Conservation (phyloP, 64 coral and sea anemone genomes). For the Orbicella faveolata region DNA sequence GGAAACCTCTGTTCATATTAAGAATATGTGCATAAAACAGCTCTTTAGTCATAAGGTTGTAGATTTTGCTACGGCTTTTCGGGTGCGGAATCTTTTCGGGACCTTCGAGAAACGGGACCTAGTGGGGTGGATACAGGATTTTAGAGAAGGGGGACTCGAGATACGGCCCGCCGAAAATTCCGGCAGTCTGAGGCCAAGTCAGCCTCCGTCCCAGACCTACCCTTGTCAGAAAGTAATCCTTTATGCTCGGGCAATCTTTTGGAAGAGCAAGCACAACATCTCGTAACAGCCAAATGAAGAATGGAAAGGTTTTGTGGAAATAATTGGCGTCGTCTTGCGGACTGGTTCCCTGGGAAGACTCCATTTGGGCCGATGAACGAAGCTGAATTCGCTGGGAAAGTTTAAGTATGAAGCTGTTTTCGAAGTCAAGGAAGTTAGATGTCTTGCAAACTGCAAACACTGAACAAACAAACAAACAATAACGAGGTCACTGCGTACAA, state of each 20-base stretch:
- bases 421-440: not conserved
- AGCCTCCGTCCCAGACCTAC: not conserved
- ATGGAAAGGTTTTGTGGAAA: slow-evolving; percentile 72
- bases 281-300: slow-evolving; percentile 78
- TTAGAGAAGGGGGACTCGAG: too few relatives aligned
- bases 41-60: too few relatives aligned
- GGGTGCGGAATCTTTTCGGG: too few relatives aligned
- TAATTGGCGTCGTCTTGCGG: slow-evolving; percentile 26
- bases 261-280: slow-evolving; percentile 73
- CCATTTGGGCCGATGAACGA: slow-evolving; percentile 21
- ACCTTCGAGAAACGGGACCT: too few relatives aligned
- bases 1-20: too few relatives aligned
- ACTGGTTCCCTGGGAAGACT: not conserved
- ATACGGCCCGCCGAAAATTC: too few relatives aligned
- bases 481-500: not conserved
- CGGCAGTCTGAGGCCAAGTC: too few relatives aligned
- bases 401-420: slow-evolving; percentile 69
- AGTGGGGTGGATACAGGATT: too few relatives aligned
- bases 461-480: not conserved
- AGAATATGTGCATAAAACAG: too few relatives aligned
- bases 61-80: too few relatives aligned
- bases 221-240: slow-evolving; percentile 73
- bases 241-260: slow-evolving; percentile 53
- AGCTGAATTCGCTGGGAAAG: slow-evolving; percentile 86
- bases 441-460: not conserved